Evolutionary conservation across 2,888 invertebrate species (phyloP), one percentile per base, ranked within the genome.

Genomic region (Leucophenga maculata): DNA sequence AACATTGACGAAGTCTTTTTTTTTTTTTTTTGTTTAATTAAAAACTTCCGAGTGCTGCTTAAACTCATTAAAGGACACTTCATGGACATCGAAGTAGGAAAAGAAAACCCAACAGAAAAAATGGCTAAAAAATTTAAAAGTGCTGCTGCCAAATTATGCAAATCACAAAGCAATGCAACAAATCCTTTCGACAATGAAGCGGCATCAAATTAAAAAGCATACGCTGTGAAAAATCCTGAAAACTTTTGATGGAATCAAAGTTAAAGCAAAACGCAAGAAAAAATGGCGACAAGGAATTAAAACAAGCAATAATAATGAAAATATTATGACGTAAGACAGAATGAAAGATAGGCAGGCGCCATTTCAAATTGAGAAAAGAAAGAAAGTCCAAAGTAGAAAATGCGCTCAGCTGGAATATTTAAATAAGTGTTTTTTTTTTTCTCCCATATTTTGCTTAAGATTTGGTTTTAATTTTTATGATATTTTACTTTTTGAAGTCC

Each of bases 271-370:
- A 62, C 31, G 54, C 50, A 44, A 64, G 50, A 71, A 59, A 68
- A 68, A 69, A 46, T 26, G 64, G 55, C 31, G 39, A 82, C 78
- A 82, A 82, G 79, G 78, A 80, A 80, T 80, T 80, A 80, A 80
- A 83, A 83, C 83, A 83, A 82, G 83, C 78, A 81, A 79, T 78
- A 78, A 83, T 79, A 80, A 39, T 76, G 70, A 77, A 83, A 80
- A 80, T 81, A 83, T 83, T 81, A 83, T 81, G 79, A 81, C 78
- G 77, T 71, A 59, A 71, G 65, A 67, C n/a, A n/a, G n/a, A n/a
- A n/a, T n/a, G n/a, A n/a, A n/a, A n/a, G n/a, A n/a, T n/a, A 57
- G 67, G n/a, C 14, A 55, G n/a, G 46, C 44, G 20, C 2, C 8
- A 14, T 20, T 18, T 18, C n/a, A 26, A 22, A 57, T 6, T n/a